A percentile compares a stretch with the other conserved stretches of the same genome.
These are phyloP conservation scores for Malurus alboscapulatus DNA, from an alignment of 2,113 vertebrate species.

Conservation along the genomic window DNA sequence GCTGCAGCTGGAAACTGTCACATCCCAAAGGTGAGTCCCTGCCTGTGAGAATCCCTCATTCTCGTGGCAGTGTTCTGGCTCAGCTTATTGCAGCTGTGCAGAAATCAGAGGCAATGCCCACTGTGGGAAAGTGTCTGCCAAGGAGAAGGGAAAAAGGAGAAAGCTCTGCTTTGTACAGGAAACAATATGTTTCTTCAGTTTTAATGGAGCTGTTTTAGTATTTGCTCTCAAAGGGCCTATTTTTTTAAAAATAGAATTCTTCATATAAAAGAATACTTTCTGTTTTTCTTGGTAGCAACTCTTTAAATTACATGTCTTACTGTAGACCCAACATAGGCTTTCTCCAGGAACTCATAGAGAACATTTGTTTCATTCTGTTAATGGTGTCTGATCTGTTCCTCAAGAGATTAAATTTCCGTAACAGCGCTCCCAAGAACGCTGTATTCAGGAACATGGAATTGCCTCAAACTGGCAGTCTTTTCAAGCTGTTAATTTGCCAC, in stretches of 20 bases:
- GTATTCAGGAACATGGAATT: constrained; percentile 7
- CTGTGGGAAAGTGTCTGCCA: not conserved
- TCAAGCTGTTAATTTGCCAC: not conserved
- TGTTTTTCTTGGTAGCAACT: not conserved
- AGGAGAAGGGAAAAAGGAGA: not conserved
- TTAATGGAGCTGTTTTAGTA: not conserved
- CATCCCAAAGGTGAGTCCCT: constrained; percentile 24
- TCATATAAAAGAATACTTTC: not conserved
- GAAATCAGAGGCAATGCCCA: not conserved
- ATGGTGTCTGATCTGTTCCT: constrained; percentile 25
- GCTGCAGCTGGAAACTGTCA: not conserved
- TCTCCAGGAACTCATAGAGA: not conserved
- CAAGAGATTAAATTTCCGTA: constrained; percentile 22
- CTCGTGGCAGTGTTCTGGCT: not conserved
- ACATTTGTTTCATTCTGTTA: not conserved
- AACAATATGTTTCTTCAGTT: not conserved
- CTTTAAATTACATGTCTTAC: not conserved
- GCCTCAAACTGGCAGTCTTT: not conserved
- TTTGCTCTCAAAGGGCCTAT: not conserved
- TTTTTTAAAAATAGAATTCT: not conserved
- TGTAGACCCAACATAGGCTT: not conserved
- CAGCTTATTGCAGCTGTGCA: not conserved
- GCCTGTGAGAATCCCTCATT: not conserved
- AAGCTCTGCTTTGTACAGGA: not conserved
- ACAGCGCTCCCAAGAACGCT: not conserved